Percentiles rank a stretch among this genome's conserved stretches.
phyloP scores from a whole-genome alignment of 2,797 vertebrate species.

The Coendou prehensilis region DNA sequence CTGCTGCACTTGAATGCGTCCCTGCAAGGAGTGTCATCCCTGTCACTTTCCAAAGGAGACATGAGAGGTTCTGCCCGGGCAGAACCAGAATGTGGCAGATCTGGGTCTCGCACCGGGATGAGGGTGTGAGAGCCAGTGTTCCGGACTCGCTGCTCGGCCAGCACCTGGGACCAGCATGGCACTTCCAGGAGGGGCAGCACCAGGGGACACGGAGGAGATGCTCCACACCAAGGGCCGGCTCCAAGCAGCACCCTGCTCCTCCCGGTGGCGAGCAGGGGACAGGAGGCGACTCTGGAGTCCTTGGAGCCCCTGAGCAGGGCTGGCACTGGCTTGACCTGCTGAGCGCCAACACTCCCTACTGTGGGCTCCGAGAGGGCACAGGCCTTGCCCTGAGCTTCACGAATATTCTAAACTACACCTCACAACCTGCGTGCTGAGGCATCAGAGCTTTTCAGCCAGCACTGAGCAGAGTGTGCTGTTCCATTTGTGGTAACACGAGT shows the following conservation, averaged over 20 bases:
- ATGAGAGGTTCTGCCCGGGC: fast-evolving
- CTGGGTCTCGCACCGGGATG: neutral
- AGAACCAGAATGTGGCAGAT: neutral
- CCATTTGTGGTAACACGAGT: neutral
- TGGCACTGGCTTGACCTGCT: neutral
- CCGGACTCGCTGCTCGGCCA: too few species aligned
- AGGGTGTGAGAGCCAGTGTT: neutral
- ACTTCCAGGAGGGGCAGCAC: neutral
- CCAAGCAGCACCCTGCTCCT: neutral
- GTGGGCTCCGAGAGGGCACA: neutral
- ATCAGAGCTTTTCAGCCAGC: neutral
- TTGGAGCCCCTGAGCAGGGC: too few species aligned
- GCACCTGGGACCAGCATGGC: too few species aligned
- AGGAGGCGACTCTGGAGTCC: neutral
- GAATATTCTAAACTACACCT: neutral
- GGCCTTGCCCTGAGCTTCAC: neutral
- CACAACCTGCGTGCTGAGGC: neutral
- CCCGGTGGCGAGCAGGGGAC: constrained; percentile 65
- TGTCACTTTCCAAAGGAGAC: neutral
- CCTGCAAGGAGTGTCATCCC: neutral
- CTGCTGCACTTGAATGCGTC: neutral
- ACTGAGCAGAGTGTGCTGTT: neutral
- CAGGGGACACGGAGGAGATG: too few species aligned
- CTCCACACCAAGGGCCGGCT: neutral
- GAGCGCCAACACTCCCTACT: neutral